Percentiles rank a stretch among this genome's conserved stretches.
Conservation (phyloP, 2,113 vertebrate species). For the Hydrolagus affinis region DNA sequence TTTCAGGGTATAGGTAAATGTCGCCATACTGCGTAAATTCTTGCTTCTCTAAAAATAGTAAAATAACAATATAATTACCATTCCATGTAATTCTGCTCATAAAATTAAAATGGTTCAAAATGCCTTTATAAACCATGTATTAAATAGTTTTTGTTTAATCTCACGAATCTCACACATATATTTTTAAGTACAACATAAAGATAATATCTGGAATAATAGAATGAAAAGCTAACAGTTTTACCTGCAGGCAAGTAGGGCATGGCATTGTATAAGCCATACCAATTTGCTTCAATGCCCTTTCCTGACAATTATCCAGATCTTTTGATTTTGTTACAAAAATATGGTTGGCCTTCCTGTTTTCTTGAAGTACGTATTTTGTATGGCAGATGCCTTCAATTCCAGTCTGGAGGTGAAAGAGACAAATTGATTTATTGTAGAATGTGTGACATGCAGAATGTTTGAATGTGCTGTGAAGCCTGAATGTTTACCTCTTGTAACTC, state of each 20-base stretch:
- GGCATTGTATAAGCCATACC: slow-evolving; percentile 59
- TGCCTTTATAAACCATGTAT: too few species aligned
- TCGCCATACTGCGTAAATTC: slow-evolving; percentile 55
- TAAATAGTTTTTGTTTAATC: neutral
- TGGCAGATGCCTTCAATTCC: slow-evolving; percentile 73
- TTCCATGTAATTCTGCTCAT: neutral
- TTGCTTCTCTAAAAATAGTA: slow-evolving; percentile 49
- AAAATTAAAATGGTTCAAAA: accelerated
- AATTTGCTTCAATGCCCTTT: slow-evolving; percentile 53
- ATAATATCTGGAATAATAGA: neutral
- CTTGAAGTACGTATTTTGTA: slow-evolving; percentile 61
- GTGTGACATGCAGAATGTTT: neutral
- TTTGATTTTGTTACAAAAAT: slow-evolving; percentile 58
- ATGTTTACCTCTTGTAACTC: slow-evolving; percentile 63
- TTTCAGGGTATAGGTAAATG: slow-evolving; percentile 63
- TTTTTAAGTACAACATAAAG: too few species aligned
- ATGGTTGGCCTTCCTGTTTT: slow-evolving; percentile 51
- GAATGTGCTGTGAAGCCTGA: neutral
- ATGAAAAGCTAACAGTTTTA: slow-evolving; percentile 31
- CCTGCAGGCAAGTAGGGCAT: slow-evolving; percentile 48
- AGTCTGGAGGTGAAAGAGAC: slow-evolving; percentile 45
- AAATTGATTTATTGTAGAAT: neutral
- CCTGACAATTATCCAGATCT: slow-evolving; percentile 65
- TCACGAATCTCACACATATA: neutral
- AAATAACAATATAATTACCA: slow-evolving; percentile 29